Evolutionary conservation across 2,888 invertebrate genomes (phyloP).

Genomic region (Deladenus siricidicola): DNA sequence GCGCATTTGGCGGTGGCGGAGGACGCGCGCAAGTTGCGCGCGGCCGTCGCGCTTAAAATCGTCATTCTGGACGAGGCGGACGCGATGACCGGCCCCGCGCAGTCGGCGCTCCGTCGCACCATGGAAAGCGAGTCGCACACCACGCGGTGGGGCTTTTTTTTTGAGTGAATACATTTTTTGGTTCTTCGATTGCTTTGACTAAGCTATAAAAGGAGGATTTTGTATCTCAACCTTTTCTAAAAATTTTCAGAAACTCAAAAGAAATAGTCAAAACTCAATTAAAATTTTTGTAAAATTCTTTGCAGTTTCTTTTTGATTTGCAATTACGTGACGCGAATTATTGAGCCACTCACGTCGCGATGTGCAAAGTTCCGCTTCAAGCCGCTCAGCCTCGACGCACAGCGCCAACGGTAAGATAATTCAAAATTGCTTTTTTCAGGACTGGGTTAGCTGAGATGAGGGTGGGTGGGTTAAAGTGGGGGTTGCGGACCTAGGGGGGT

Average conservation of each 20-base stretch:
- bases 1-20: constrained; percentile 73
- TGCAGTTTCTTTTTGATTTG: constrained; percentile 86
- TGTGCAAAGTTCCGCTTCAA: constrained; percentile 98
- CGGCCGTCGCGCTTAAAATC: constrained; percentile 72
- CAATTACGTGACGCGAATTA: constrained; percentile 90
- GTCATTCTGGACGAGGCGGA: constrained; percentile 96
- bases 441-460: too few species aligned
- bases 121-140: constrained; percentile 92
- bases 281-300: too few species aligned
- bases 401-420: constrained; percentile 57
- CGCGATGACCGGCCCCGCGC: constrained; percentile 94
- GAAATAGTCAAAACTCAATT: too few species aligned
- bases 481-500: too few species aligned
- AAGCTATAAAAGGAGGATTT: too few species aligned
- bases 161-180: too few species aligned
- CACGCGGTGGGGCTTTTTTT: background rate
- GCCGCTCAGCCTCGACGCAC: constrained; percentile 63
- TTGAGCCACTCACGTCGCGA: constrained; percentile 90
- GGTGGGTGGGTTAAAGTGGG: too few species aligned
- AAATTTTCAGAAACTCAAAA: too few species aligned
- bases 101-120: constrained; percentile 86
- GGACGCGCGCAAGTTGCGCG: too few species aligned
- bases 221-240: too few species aligned
- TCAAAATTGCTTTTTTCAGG: too few species aligned
- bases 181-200: too few species aligned